Evolutionary conservation across 2,113 vertebrate genomes (phyloP).

Genomic region (Eublepharis macularius): DNA sequence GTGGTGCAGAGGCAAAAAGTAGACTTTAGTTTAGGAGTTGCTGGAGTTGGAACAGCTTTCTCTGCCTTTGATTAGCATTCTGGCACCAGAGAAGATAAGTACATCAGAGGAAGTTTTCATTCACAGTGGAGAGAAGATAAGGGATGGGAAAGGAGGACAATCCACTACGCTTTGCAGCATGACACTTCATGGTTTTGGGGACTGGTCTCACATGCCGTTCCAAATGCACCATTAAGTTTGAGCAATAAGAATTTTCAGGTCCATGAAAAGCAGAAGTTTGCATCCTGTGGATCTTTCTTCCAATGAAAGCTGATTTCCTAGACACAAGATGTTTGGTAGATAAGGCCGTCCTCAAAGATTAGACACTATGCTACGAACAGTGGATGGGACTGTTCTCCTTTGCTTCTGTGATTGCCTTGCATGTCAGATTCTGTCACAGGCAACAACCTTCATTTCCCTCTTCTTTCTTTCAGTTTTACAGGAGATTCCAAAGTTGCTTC

Average conservation of each 20-base stretch:
- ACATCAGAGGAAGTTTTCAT: background rate
- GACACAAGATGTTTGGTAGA: too few species aligned
- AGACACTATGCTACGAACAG: too few species aligned
- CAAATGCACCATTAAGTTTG: background rate
- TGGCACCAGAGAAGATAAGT: too few species aligned
- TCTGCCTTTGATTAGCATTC: background rate
- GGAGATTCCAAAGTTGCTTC: slow-evolving; percentile 90
- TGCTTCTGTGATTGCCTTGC: background rate
- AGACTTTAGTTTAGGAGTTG: too few species aligned
- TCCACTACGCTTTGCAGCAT: background rate
- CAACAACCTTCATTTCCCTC: slow-evolving; percentile 39
- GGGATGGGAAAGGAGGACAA: background rate
- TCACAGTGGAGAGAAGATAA: background rate
- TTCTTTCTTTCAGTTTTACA: slow-evolving; percentile 75
- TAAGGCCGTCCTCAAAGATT: too few species aligned
- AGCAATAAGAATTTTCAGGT: background rate
- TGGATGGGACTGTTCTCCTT: too few species aligned
- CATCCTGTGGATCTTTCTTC: too few species aligned
- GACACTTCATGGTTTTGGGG: background rate
- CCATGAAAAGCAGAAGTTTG: background rate
- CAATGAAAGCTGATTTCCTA: too few species aligned
- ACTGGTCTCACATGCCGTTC: background rate
- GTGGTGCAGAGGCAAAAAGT: background rate
- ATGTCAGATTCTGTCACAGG: background rate
- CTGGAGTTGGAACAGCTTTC: background rate